phyloP scores from a whole-genome alignment of 2,888 invertebrate species.

The Cryptus armator region DNA sequence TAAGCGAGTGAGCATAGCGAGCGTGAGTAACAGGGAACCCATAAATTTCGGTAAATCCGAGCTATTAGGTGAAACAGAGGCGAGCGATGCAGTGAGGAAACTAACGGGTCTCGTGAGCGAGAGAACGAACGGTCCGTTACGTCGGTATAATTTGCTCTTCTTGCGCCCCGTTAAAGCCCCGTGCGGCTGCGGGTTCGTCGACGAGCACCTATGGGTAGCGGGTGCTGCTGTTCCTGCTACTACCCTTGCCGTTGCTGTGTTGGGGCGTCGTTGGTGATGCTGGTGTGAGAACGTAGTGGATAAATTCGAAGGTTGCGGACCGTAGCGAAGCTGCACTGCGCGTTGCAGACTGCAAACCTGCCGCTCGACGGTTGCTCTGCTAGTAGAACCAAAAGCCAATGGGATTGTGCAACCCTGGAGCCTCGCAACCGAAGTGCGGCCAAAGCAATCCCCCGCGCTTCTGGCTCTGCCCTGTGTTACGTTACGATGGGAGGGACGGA shows the following conservation, averaged over 20 bases:
- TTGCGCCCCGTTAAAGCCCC: slow-evolving; percentile 69
- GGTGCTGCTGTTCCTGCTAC: slow-evolving; percentile 14
- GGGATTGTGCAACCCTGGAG: slow-evolving; percentile 65
- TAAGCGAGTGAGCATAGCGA: slow-evolving; percentile 43
- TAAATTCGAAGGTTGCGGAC: slow-evolving; percentile 48
- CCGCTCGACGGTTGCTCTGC: slow-evolving; percentile 29
- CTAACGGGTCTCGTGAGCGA: slow-evolving; percentile 33
- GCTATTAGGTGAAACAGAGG: slow-evolving; percentile 74
- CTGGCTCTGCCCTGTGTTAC: slow-evolving; percentile 3
- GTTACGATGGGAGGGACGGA: neutral
- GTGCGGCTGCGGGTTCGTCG: slow-evolving; percentile 55
- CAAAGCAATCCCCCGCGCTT: slow-evolving; percentile 45
- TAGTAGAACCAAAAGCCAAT: slow-evolving; percentile 74
- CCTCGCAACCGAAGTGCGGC: slow-evolving; percentile 25
- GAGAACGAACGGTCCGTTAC: slow-evolving; percentile 40
- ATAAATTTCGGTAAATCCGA: slow-evolving; percentile 78
- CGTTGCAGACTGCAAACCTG: slow-evolving; percentile 32
- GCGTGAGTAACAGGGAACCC: slow-evolving; percentile 51
- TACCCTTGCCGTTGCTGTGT: neutral
- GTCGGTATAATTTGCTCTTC: slow-evolving; percentile 76
- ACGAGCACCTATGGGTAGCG: slow-evolving; percentile 48
- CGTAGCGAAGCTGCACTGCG: slow-evolving; percentile 56
- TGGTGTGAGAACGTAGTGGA: slow-evolving; percentile 41
- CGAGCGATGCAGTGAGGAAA: slow-evolving; percentile 38
- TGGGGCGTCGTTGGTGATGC: slow-evolving; percentile 22